Conservation (phyloP, 2,888 invertebrate species). For the Diabrotica balteata region DNA sequence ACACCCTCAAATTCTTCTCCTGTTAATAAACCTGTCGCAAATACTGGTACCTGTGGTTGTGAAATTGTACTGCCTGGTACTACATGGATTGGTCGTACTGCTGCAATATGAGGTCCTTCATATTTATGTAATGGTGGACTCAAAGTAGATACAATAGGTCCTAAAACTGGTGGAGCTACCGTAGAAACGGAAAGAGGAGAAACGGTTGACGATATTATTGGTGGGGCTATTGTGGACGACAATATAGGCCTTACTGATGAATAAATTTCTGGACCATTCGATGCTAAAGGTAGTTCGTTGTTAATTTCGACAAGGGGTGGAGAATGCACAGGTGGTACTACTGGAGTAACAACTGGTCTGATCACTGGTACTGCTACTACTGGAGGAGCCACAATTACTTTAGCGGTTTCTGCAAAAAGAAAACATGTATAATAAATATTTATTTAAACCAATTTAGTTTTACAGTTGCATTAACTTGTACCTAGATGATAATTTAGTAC, state of each 20-base stretch:
- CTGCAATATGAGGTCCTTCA: background rate
- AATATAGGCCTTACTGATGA: slow-evolving; percentile 1
- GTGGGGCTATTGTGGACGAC: slow-evolving; percentile 7
- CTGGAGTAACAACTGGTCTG: slow-evolving; percentile 21
- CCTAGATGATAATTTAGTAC: no score
- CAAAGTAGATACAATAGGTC: background rate
- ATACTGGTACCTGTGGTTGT: background rate
- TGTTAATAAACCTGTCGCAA: slow-evolving; percentile 7
- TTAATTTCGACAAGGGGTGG: slow-evolving; percentile 27
- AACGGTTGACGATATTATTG: background rate
- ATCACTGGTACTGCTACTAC: slow-evolving; percentile 29
- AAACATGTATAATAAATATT: background rate
- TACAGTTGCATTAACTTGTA: no score
- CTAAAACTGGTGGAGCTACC: background rate
- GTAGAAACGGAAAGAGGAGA: background rate
- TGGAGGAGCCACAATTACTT: slow-evolving; percentile 35
- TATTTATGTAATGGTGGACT: background rate
- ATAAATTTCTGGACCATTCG: slow-evolving; percentile 4
- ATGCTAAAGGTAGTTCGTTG: slow-evolving; percentile 20
- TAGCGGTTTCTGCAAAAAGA: slow-evolving; percentile 38
- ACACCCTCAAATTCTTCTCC: slow-evolving; percentile 4
- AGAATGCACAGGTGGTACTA: slow-evolving; percentile 24
- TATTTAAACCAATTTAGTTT: no score
- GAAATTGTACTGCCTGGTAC: background rate
- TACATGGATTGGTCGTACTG: background rate